A percentile compares a stretch with the other conserved stretches of the same genome.
Conservation (phyloP, 2,888 invertebrate genomes). For the Pseudococcus jackbeardsleyi region DNA sequence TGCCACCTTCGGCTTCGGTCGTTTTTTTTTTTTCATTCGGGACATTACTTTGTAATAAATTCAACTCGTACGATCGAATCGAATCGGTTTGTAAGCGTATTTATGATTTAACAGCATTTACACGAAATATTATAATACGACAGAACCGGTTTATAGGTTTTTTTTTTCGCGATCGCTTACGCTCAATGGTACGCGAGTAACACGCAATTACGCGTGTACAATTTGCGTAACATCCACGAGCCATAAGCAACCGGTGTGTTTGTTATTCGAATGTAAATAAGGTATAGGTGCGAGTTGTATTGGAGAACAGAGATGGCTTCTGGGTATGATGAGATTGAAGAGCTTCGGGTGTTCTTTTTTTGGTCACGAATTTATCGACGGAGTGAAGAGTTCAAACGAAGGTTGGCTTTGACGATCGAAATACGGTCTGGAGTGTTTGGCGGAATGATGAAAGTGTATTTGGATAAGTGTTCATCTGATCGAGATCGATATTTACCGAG, state of each 20-base stretch:
- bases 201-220: constrained; percentile 31
- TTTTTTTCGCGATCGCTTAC: neutral
- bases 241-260: neutral
- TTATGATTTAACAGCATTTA: neutral
- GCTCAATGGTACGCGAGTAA: neutral
- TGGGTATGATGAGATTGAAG: neutral
- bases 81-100: neutral
- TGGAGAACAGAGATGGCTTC: neutral
- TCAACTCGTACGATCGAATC: neutral
- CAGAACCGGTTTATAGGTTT: neutral
- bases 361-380: neutral
- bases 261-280: constrained; percentile 3
- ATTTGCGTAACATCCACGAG: constrained; percentile 17
- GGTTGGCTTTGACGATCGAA: neutral
- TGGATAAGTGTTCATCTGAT: neutral
- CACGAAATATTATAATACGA: neutral
- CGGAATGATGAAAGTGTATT: neutral
- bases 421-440: neutral
- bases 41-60: constrained; percentile 27
- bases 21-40: neutral
- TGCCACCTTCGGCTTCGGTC: neutral
- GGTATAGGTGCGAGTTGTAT: neutral
- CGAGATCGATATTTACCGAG: too few relatives aligned
- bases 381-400: neutral
- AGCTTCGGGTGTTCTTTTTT: neutral